Conservation (phyloP, 1,140 invertebrate genomes). For the Cylas formicarius region DNA sequence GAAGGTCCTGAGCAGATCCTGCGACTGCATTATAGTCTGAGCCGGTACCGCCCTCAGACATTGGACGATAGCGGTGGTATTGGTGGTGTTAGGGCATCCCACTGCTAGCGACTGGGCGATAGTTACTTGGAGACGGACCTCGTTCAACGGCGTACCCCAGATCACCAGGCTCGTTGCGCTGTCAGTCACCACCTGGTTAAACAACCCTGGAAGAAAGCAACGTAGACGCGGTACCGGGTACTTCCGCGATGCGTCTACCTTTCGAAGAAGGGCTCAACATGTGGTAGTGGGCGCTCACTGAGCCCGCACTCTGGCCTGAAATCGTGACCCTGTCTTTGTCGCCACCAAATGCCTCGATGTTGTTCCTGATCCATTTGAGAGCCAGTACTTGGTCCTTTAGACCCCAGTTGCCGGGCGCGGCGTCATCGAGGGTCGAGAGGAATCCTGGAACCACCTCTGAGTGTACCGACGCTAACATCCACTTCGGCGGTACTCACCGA, state of each 20-base stretch:
- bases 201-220: conserved; percentile 29
- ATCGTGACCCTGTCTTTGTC: conserved; percentile 45
- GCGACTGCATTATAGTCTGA: conserved; percentile 51
- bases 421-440: conserved; percentile 30
- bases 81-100: conserved; percentile 14
- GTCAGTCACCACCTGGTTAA: conserved; percentile 44
- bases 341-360: conserved; percentile 45
- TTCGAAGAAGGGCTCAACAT: conserved; percentile 27
- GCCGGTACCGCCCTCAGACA: conserved; percentile 53
- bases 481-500: conserved; percentile 42
- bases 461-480: neutral
- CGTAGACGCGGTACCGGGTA: too few species aligned
- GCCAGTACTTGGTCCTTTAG: conserved; percentile 34
- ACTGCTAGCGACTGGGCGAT: conserved; percentile 17
- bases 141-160: conserved; percentile 43
- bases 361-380: conserved; percentile 38
- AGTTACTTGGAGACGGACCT: conserved; percentile 15
- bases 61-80: conserved; percentile 39
- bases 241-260: conserved; percentile 10
- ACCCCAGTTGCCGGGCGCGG: conserved; percentile 32
- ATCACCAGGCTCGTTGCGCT: conserved; percentile 47
- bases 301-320: conserved; percentile 46
- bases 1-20: conserved; percentile 39
- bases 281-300: conserved; percentile 29
- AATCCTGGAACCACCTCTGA: conserved; percentile 23